Evolutionary conservation across 2,888 invertebrate genomes (phyloP), one percentile per base, ranked within the genome.

Genomic region (Matsumyia berberina): DNA sequence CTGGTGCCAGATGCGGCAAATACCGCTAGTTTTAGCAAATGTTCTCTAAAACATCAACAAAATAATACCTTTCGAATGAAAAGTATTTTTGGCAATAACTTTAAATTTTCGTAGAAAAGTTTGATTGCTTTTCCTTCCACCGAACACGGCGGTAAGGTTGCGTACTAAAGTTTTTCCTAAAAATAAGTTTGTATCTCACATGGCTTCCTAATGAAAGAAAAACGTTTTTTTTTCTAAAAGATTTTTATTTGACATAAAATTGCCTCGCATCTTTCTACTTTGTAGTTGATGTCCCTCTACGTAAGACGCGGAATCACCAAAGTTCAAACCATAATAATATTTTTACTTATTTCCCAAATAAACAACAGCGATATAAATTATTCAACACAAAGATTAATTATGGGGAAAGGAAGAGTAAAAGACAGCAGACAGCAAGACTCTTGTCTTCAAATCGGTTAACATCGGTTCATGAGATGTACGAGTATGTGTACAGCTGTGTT

Each of bases 1-100:
- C 67, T 46, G 66, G 35, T 39, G 37, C 31, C 73, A 53, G 31
- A 83, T 69, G 19, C 67, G 82, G 77, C 37, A 39, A 33, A 44
- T 29, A 67, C 33, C 72, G 69, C 17, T 55, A 15, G 8, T 19
- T 29, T 53, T 39, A 58, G 12, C 15, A 55, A 17, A 60, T 31
- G n/a, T 15, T 39, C n/a, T 12, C 0, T 5, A 53, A 77, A 69
- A 67, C 49, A 66, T 72, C 57, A n/a, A 67, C 39, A 76, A 70
- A 69, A n/a, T 15, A 53, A 55, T 33, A 64, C 17, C 29, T 44
- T 24, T 3, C 12, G 44, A 51, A 4, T 67, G 33, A 53, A 60
- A 17, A 12, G 8, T 19, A 39, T 58, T 66, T 77, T 53, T 76
- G 31, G 53, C 42, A 42, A 29, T 31, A 39, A 57, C 0, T 57